A percentile compares a stretch with the other conserved stretches of the same genome.
Conservation (phyloP, 2,888 invertebrate species). For the Clistopyga incitator region DNA sequence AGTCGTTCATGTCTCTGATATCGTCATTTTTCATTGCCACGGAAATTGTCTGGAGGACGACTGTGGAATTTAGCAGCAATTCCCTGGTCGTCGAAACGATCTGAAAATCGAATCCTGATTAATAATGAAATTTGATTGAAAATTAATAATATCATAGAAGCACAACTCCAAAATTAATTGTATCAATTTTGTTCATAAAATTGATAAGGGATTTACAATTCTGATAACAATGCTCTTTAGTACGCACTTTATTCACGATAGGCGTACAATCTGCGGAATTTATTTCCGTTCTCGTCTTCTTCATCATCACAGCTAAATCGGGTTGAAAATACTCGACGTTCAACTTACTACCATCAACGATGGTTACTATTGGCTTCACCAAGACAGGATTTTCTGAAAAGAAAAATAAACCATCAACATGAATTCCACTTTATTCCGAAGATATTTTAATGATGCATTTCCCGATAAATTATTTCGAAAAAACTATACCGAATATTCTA, state of each 20-base stretch:
- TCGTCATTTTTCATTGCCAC: conserved; percentile 81
- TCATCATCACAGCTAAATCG: conserved; percentile 76
- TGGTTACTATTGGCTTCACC: conserved; percentile 79
- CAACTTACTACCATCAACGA: conserved; percentile 75
- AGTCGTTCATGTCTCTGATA: conserved; percentile 82
- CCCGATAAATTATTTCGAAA: conserved; percentile 1
- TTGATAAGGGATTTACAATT: too few relatives aligned
- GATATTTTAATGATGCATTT: conserved; percentile 1
- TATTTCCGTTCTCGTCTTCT: conserved; percentile 77
- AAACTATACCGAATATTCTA: conserved; percentile 79
- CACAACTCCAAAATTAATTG: too few relatives aligned
- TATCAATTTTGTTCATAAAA: too few relatives aligned
- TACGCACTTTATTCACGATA: conserved; percentile 80
- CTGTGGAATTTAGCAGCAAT: conserved; percentile 77
- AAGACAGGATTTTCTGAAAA: conserved; percentile 81
- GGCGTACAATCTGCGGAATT: conserved; percentile 76
- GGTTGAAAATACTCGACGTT: conserved; percentile 78
- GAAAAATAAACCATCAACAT: neutral
- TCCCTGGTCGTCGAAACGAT: conserved; percentile 79
- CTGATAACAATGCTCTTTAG: neutral
- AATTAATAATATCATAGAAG: too few relatives aligned
- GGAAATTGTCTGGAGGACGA: conserved; percentile 79
- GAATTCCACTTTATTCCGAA: neutral
- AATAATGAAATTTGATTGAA: too few relatives aligned
- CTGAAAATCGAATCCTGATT: conserved; percentile 66